Conservation (phyloP, 2,113 vertebrate species). For the Todiramphus chloris region DNA sequence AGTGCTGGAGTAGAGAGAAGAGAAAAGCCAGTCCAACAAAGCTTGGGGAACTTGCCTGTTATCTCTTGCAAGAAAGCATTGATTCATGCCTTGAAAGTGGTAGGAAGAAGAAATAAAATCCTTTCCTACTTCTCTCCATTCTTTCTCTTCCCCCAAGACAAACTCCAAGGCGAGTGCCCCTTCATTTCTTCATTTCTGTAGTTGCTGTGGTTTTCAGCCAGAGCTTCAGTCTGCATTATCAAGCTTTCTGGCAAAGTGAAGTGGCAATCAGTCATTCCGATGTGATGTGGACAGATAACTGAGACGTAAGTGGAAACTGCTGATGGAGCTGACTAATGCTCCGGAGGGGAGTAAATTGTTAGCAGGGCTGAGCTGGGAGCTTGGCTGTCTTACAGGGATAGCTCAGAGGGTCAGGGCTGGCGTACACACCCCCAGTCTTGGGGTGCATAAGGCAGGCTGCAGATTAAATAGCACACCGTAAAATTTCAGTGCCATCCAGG, state of each 20-base stretch:
- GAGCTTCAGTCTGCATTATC: not conserved
- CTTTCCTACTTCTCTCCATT: not conserved
- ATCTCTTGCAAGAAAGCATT: not conserved
- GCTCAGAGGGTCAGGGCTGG: not conserved
- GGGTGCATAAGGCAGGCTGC: not conserved
- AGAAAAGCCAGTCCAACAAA: not conserved
- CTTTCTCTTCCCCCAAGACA: not conserved
- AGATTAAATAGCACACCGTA: not conserved
- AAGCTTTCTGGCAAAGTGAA: not conserved
- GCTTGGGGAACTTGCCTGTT: not conserved
- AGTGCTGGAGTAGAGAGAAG: not conserved
- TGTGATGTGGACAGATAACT: conserved; percentile 44
- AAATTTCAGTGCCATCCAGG: not conserved
- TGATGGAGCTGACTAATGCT: conserved; percentile 37
- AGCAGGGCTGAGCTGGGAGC: not conserved
- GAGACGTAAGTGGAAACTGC: not conserved
- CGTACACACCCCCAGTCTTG: fast-evolving
- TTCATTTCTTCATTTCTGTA: not conserved
- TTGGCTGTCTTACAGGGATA: not conserved
- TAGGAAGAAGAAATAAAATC: not conserved
- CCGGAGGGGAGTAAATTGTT: not conserved
- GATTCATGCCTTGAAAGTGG: not conserved
- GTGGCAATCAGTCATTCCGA: conserved; percentile 23
- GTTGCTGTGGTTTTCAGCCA: not conserved
- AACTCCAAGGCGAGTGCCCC: not conserved